A percentile compares a stretch with the other conserved stretches of the same genome.
phyloP scores from a whole-genome alignment of 2,113 vertebrate genomes.

The Alethe castanea region DNA sequence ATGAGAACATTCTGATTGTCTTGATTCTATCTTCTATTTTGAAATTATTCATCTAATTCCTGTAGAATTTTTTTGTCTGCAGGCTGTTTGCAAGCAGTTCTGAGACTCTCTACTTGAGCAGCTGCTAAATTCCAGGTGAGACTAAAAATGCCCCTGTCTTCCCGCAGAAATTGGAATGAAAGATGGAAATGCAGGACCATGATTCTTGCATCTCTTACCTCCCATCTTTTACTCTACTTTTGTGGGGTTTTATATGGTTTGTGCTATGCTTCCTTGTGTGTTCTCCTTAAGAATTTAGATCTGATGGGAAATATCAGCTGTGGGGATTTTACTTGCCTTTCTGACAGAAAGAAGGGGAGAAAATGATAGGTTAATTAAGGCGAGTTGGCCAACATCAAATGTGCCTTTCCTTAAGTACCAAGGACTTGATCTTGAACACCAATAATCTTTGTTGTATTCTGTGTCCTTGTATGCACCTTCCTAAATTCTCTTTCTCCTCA shows the following conservation, averaged over 20 bases:
- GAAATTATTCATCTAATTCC: slow-evolving; percentile 46
- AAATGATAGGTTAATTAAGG: background rate
- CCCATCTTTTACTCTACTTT: background rate
- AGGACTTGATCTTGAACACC: background rate
- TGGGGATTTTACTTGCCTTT: background rate
- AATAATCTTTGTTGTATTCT: background rate
- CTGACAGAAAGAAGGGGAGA: background rate
- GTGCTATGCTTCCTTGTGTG: background rate
- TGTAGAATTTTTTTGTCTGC: background rate
- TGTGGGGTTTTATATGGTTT: background rate
- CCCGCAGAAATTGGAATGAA: background rate
- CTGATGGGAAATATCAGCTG: background rate
- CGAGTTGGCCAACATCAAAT: background rate
- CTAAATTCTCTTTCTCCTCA: background rate
- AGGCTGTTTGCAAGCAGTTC: background rate
- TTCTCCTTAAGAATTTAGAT: background rate
- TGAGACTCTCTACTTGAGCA: background rate
- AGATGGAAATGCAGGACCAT: background rate
- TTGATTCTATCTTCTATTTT: slow-evolving; percentile 44
- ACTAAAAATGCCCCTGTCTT: background rate
- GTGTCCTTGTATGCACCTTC: background rate
- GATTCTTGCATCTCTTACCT: background rate
- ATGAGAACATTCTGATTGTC: slow-evolving; percentile 51
- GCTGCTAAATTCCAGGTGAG: background rate
- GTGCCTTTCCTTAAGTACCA: background rate